A percentile compares a stretch with the other conserved stretches of the same genome.
Evolutionary conservation across 2,797 vertebrate genomes (phyloP).

Genomic region (Graptemys geographica): DNA sequence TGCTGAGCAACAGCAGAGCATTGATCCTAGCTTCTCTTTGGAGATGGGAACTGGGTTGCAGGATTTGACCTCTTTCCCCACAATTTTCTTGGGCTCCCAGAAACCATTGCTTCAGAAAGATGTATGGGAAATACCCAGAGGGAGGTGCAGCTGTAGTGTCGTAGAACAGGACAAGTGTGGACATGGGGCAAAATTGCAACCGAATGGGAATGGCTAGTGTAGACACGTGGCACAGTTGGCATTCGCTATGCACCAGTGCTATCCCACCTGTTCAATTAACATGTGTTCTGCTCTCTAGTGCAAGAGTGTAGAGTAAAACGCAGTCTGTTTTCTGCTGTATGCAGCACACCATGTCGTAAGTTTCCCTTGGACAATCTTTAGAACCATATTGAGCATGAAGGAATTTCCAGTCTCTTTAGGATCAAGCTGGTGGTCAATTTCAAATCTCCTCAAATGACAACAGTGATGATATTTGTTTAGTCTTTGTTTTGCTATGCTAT

Average conservation of each 20-base stretch:
- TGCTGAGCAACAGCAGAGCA: not conserved
- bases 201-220: not conserved
- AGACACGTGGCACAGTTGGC: not conserved
- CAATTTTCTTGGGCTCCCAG: not conserved
- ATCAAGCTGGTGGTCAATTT: not conserved
- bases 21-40: not conserved
- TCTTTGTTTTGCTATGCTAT: not conserved
- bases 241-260: not conserved
- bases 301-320: not conserved
- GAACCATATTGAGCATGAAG: not conserved
- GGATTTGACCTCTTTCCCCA: not conserved
- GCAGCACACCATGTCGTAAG: not conserved
- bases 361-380: not conserved
- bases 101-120: not conserved
- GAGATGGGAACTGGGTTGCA: not conserved
- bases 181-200: not conserved
- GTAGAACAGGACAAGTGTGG: not conserved
- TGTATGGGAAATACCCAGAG: not conserved
- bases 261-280: not conserved
- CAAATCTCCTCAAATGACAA: not conserved
- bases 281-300: not conserved
- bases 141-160: not conserved
- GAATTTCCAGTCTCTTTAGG: not conserved
- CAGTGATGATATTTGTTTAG: accelerated
- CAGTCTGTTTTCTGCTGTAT: accelerated